Evolutionary conservation across 2,888 invertebrate species (phyloP).

Genomic region (Andricus curvator): DNA sequence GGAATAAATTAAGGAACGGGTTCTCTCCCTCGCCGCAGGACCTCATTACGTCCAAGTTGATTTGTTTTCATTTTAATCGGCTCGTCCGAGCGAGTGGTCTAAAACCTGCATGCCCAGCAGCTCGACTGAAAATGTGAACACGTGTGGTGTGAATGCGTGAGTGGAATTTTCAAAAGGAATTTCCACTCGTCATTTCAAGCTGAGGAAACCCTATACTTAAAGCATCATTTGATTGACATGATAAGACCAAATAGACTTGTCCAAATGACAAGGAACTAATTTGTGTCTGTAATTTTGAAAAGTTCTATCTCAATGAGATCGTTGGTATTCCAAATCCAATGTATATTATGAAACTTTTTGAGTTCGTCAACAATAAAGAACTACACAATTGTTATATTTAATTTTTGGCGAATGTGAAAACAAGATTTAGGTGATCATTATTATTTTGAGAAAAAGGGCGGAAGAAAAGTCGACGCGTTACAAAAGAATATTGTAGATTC

Average conservation of each 20-base stretch:
- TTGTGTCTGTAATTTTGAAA: not conserved
- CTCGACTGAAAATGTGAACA: conserved; percentile 1
- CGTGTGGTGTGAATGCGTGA: conserved; percentile 2
- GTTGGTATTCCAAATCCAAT: no score
- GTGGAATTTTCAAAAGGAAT: not conserved
- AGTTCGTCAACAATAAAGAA: not conserved
- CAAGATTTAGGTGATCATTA: no score
- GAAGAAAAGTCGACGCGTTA: not conserved
- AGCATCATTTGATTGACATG: not conserved
- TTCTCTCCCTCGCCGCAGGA: conserved; percentile 68
- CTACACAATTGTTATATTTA: not conserved
- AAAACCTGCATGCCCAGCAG: conserved; percentile 3
- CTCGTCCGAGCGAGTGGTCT: conserved; percentile 19
- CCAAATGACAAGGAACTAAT: not conserved
- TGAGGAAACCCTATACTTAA: not conserved
- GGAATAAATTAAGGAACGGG: conserved; percentile 76
- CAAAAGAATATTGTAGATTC: conserved; percentile 20
- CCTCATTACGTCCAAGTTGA: conserved; percentile 73
- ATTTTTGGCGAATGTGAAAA: no score
- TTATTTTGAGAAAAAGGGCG: not conserved
- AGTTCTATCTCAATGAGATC: no score
- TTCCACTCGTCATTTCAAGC: conserved; percentile 2
- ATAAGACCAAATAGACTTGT: not conserved
- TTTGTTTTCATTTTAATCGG: conserved; percentile 74
- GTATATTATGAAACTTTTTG: no score